A percentile compares a stretch with the other conserved stretches of the same genome.
Evolutionary conservation across 2,888 invertebrate genomes (phyloP).

Genomic region (Caenorhabditis sp.): DNA sequence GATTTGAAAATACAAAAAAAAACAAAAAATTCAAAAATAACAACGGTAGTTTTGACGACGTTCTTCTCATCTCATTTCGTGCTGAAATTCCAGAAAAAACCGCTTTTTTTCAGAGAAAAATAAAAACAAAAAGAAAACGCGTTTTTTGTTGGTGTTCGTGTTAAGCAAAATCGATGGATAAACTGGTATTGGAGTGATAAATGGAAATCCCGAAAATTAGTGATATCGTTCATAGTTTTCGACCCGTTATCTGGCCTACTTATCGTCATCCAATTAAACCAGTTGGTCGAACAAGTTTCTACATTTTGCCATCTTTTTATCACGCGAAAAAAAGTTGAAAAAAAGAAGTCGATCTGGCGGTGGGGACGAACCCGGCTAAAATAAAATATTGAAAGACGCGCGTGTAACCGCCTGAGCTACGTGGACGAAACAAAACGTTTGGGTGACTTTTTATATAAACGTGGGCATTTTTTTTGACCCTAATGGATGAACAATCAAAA

Average conservation of each 20-base stretch:
- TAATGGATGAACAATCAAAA: background rate
- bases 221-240: background rate
- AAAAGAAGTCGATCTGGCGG: no score
- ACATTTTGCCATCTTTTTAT: no score
- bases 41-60: background rate
- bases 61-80: background rate
- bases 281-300: background rate
- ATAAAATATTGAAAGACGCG: no score
- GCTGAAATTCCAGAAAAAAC: no score
- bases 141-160: background rate
- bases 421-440: no score
- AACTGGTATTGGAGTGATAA: background rate
- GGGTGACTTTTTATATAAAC: no score
- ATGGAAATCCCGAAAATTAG: background rate
- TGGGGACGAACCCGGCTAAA: no score
- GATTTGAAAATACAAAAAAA: constrained; percentile 29
- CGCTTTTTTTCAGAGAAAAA: background rate
- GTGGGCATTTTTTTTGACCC: no score
- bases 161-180: background rate
- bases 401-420: no score
- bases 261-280: background rate
- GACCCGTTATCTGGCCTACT: no score
- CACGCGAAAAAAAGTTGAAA: no score
- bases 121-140: background rate
- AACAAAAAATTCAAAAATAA: background rate